Evolutionary conservation across 2,113 vertebrate genomes (phyloP).

Genomic region (Heterotilapia buettikoferi): DNA sequence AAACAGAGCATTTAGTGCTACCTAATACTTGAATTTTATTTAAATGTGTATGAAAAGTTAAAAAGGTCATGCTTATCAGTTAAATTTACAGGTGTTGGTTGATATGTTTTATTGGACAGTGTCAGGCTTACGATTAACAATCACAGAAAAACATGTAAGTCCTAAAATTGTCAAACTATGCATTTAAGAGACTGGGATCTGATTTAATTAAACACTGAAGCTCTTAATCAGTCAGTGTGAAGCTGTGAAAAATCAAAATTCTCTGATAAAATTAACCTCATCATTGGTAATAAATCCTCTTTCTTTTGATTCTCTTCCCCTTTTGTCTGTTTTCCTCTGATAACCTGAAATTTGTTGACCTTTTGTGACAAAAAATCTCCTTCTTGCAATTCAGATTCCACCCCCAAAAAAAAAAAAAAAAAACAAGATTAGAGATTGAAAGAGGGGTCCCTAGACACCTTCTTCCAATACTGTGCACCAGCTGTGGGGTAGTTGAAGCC

Average conservation of each 20-base stretch:
- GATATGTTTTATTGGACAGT: neutral
- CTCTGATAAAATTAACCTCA: neutral
- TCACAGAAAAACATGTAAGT: neutral
- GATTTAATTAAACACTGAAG: neutral
- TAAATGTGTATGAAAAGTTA: neutral
- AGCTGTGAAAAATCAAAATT: neutral
- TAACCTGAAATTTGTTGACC: neutral
- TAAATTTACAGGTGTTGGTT: neutral
- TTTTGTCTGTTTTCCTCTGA: neutral
- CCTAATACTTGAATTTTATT: neutral
- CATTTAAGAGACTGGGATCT: neutral
- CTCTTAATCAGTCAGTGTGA: neutral
- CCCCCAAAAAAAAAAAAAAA: neutral
- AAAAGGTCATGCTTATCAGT: neutral
- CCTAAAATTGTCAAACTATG: neutral
- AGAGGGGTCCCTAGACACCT: constrained; percentile 1
- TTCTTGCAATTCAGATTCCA: neutral
- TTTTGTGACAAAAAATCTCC: neutral
- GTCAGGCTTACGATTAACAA: neutral
- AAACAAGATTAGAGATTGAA: neutral
- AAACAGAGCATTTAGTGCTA: neutral
- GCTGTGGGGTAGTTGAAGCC: constrained; percentile 19
- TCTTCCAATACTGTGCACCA: constrained; percentile 13
- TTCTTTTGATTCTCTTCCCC: neutral
- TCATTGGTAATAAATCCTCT: neutral